A percentile compares a stretch with the other conserved stretches of the same genome.
These are phyloP conservation scores for Papilio dardanus DNA, from an alignment of 1,140 invertebrate genomes.

Conservation along the genomic window DNA sequence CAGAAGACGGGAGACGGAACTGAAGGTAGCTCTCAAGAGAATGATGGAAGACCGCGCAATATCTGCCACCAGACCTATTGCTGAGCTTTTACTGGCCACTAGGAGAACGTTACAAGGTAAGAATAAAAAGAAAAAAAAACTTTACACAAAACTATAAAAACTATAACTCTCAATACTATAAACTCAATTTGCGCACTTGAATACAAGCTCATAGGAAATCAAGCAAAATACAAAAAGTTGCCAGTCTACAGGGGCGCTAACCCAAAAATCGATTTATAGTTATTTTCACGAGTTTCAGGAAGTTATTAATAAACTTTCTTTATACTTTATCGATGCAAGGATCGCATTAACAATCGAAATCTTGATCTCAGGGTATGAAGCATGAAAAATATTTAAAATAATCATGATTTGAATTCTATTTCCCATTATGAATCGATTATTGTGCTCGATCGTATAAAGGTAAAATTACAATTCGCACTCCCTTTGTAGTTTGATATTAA, in stretches of 20 bases:
- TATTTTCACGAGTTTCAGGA: no score
- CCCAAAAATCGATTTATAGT: no score
- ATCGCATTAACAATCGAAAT: background rate
- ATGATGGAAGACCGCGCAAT: constrained; percentile 84
- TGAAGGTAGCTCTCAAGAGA: constrained; percentile 64
- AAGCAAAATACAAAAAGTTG: no score
- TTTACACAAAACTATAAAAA: no score
- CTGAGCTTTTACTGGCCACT: constrained; percentile 85
- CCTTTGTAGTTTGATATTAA: constrained; percentile 12
- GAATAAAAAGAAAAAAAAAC: constrained; percentile 26
- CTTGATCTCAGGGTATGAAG: no score
- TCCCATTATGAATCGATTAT: background rate
- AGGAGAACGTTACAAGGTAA: constrained; percentile 85
- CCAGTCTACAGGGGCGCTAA: no score
- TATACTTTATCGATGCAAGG: no score
- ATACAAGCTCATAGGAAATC: no score
- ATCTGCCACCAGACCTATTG: constrained; percentile 83
- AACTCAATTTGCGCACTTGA: no score
- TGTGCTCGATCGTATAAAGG: no score
- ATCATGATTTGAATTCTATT: background rate
- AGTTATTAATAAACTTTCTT: no score
- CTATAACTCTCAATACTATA: no score
- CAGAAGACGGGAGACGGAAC: constrained; percentile 80
- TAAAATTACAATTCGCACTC: background rate
- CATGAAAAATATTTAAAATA: background rate